These are phyloP conservation scores for Pangasius sanitwongsei DNA, from an alignment of 2,797 vertebrate species.

Conservation along the genomic window DNA sequence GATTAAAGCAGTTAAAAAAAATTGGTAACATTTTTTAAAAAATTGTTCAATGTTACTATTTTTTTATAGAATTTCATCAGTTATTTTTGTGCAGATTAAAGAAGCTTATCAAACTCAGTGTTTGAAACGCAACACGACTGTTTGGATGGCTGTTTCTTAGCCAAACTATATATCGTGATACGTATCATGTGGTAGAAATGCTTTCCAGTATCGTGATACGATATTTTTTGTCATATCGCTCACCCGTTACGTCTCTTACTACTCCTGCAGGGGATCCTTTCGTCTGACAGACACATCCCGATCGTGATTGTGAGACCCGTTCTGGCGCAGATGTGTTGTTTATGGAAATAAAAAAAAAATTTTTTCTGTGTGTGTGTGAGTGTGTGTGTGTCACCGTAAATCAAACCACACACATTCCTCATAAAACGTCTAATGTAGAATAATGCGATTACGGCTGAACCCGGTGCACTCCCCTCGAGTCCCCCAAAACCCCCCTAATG, in stretches of 20 bases:
- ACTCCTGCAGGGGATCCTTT: neutral
- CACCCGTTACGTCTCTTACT: neutral
- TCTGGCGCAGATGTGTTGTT: neutral
- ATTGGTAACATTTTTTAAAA: neutral
- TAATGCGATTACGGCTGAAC: constrained; percentile 27
- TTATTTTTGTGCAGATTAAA: no score
- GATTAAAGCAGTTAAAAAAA: no score
- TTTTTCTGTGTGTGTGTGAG: neutral
- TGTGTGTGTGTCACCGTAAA: neutral
- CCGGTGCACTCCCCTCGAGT: constrained; percentile 6
- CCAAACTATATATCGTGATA: neutral
- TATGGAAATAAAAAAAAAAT: neutral
- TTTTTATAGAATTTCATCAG: no score
- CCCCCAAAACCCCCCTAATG: neutral
- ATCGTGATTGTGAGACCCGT: neutral
- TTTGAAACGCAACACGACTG: no score
- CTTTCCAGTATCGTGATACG: neutral
- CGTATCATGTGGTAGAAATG: neutral
- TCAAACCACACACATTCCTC: constrained; percentile 12
- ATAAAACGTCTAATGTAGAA: constrained; percentile 1
- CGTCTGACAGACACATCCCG: neutral
- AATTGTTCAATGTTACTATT: no score
- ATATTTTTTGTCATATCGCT: neutral
- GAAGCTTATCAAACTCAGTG: no score
- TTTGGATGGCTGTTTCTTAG: no score